Base-by-base conservation (phyloP, 1,140 invertebrate genomes). In the Nylanderia fulva region DNA sequence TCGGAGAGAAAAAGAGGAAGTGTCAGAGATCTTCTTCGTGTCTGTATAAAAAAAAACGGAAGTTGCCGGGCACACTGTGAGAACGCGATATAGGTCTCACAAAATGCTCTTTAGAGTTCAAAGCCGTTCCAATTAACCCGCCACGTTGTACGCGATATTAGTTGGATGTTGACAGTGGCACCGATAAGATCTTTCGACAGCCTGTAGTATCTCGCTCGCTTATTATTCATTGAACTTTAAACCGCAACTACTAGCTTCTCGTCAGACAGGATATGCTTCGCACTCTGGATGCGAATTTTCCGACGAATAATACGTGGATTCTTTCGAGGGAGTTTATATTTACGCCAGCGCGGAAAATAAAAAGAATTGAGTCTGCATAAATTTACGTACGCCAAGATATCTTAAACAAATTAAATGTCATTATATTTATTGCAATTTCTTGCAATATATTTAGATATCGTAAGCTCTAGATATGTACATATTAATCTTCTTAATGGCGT, bases 91-190 rank as follows among this genome's bases (percentile, higher is more conserved):
- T 92, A 89, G 90, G 75, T 86, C 84, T 87, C 85, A 92, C 76
- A 92, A 92, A 92, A 91, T 91, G 83, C 86, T 90, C 86, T 91
- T 92, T 88, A 91, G 88, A 91, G 86, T 84, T 71, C 63, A 68
- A 77, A 80, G 74, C 88, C 60, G 88, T 93, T 93, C 88, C 93
- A 93, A 93, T 94, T 93, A 93, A 93, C 88, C 90, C 87, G 89
- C 89, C 91, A 93, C 92, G 93, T 93, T 93, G 92, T 93, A 93
- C 92, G 91, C 58, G 93, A 93, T 93, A 94, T 94, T 94, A 94
- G 93, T 92, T 93, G 91, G 93, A 89, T 94, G 93, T 94, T 94
- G 93, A 94, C 93, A 93, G 91, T 94, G 88, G 89, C 85, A 74
- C 89, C 88, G 93, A 94, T 94, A 94, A 90, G 86, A 94, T 94